Conservation (phyloP, 2,888 invertebrate genomes). For the Diarsia rubi region DNA sequence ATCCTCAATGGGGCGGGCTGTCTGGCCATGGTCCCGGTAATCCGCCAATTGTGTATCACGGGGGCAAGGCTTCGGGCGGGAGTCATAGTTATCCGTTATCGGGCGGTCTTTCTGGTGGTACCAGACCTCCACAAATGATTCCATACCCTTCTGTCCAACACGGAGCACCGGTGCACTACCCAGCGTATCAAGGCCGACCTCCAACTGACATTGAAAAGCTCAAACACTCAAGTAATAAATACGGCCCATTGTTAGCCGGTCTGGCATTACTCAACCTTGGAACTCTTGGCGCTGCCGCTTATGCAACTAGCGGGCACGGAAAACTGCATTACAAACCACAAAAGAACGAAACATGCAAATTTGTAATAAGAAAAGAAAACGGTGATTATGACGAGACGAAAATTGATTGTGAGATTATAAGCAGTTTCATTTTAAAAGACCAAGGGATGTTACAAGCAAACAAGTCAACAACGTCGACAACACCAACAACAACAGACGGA, state of each 20-base stretch:
- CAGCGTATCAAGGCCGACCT: conserved; percentile 82
- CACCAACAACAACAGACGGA: conserved; percentile 81
- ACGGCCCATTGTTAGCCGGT: conserved; percentile 83
- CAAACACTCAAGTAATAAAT: conserved; percentile 85
- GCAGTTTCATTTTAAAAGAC: conserved; percentile 83
- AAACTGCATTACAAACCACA: conserved; percentile 65
- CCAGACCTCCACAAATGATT: conserved; percentile 74
- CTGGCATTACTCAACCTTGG: conserved; percentile 86
- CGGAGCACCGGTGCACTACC: conserved; percentile 76
- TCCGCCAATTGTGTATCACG: conserved; percentile 20
- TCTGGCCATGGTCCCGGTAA: conserved; percentile 64
- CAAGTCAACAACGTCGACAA: conserved; percentile 77
- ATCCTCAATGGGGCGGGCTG: conserved; percentile 74
- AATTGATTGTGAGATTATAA: conserved; percentile 85
- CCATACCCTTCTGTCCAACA: conserved; percentile 79
- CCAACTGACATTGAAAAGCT: conserved; percentile 85
- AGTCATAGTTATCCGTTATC: conserved; percentile 37
- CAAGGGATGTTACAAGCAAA: conserved; percentile 69
- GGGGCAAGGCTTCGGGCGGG: conserved; percentile 22
- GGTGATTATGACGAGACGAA: conserved; percentile 86
- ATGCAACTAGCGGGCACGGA: conserved; percentile 61
- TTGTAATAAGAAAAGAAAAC: conserved; percentile 83
- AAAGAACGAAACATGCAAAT: conserved; percentile 85
- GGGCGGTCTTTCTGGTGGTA: conserved; percentile 48
- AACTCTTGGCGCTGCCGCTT: conserved; percentile 79